phyloP scores from a whole-genome alignment of 2,113 vertebrate species.

The Erythrocercus mccallii region DNA sequence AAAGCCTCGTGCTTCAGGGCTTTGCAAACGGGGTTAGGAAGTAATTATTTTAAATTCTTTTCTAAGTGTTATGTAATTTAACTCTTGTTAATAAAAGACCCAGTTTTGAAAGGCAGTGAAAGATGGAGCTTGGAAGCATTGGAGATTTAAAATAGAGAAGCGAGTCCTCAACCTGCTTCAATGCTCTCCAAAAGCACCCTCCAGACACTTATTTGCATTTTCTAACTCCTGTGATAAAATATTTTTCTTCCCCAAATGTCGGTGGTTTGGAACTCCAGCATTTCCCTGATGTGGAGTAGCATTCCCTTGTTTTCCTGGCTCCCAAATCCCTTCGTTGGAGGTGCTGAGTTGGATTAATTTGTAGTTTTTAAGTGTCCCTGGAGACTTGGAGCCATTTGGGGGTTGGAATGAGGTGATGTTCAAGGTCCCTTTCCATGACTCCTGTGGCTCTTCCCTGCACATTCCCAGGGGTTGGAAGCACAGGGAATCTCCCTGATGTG shows the following conservation, averaged over 20 bases:
- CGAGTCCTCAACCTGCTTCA: background rate
- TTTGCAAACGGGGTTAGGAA: conserved; percentile 37
- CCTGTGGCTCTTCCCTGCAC: background rate
- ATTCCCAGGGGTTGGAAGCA: background rate
- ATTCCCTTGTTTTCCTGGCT: background rate
- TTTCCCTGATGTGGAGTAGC: background rate
- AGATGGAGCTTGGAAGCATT: conserved; percentile 7
- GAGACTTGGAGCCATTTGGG: fast-evolving
- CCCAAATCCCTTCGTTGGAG: background rate
- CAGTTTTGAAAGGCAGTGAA: conserved; percentile 41
- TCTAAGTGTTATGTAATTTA: conserved; percentile 45
- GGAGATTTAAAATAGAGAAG: background rate
- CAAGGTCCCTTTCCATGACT: background rate
- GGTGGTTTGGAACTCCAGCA: background rate
- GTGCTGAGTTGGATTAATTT: background rate
- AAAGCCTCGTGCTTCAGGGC: conserved; percentile 49
- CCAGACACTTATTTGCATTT: conserved; percentile 3
- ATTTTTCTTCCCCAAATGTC: background rate
- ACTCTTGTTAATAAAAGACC: conserved; percentile 53
- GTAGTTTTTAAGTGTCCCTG: background rate
- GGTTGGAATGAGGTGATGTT: background rate
- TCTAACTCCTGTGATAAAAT: background rate
- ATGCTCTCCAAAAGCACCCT: background rate
- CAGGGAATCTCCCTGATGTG: fast-evolving
- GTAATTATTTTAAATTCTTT: conserved; percentile 60